Percentiles rank a stretch among this genome's conserved stretches.
Evolutionary conservation across 1,140 invertebrate species (phyloP).

Genomic region (Xylocopa sonorina): DNA sequence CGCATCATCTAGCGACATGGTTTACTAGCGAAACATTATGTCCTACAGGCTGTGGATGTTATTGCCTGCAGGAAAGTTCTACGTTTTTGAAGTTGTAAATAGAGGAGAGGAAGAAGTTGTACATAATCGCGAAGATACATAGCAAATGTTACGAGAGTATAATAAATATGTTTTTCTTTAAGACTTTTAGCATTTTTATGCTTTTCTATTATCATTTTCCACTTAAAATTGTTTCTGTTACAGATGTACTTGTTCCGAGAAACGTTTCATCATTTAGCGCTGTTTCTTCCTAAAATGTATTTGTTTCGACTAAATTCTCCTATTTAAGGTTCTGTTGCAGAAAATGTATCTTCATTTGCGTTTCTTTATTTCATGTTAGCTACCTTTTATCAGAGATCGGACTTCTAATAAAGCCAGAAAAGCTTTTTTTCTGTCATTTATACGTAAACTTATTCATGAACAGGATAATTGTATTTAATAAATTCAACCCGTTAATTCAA

Average conservation of each 20-base stretch:
- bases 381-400: slow-evolving; percentile 50
- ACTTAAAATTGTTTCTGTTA: neutral
- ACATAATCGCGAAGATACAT: slow-evolving; percentile 47
- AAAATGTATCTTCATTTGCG: too few relatives aligned
- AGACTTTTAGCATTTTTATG: neutral
- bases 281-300: neutral
- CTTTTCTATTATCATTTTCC: neutral
- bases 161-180: slow-evolving; percentile 49
- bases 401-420: slow-evolving; percentile 8
- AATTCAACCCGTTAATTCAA: neutral
- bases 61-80: slow-evolving; percentile 87
- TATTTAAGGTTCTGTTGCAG: neutral
- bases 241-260: neutral
- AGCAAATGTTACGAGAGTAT: slow-evolving; percentile 38
- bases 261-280: neutral
- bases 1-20: slow-evolving; percentile 91
- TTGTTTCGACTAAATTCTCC: slow-evolving; percentile 11
- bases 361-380: too few relatives aligned
- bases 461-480: neutral
- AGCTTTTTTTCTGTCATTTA: slow-evolving; percentile 11
- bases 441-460: neutral
- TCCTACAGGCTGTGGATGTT: slow-evolving; percentile 94
- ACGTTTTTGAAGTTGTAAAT: slow-evolving; percentile 71
- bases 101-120: slow-evolving; percentile 44
- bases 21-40: slow-evolving; percentile 87